Percentiles rank a stretch among this genome's conserved stretches.
Evolutionary conservation across 2,797 vertebrate genomes (phyloP).

Genomic region (Macrochelys suwanniensis): DNA sequence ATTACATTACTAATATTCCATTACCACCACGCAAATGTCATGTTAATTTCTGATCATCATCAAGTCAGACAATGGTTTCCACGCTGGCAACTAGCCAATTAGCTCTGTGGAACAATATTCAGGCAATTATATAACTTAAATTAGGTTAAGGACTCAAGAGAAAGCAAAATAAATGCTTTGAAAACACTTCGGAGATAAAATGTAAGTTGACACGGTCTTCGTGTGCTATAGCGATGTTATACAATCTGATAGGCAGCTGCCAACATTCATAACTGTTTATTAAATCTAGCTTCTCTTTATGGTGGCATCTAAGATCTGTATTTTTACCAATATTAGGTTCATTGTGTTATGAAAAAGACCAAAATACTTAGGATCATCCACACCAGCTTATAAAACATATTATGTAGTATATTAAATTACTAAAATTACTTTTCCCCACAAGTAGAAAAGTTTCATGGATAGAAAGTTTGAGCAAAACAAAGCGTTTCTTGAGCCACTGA

Average conservation of each 20-base stretch:
- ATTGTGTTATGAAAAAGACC: constrained; percentile 85
- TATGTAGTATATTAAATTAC: constrained; percentile 86
- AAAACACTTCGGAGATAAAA: constrained; percentile 84
- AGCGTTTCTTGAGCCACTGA: constrained; percentile 22
- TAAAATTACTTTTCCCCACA: constrained; percentile 82
- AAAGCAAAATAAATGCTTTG: constrained; percentile 82
- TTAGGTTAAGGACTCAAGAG: constrained; percentile 83
- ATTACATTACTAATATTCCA: constrained; percentile 94
- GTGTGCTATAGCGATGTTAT: constrained; percentile 77
- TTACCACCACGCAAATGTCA: constrained; percentile 95
- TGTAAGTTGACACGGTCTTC: constrained; percentile 85
- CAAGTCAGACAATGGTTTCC: constrained; percentile 89
- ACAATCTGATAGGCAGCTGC: constrained; percentile 87
- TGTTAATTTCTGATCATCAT: constrained; percentile 94
- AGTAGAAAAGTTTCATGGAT: constrained; percentile 66
- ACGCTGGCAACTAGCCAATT: constrained; percentile 88
- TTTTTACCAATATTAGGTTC: constrained; percentile 86
- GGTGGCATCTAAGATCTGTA: constrained; percentile 83
- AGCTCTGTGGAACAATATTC: constrained; percentile 87
- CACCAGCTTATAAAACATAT: constrained; percentile 83
- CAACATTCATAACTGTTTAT: constrained; percentile 87
- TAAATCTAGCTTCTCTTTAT: constrained; percentile 84
- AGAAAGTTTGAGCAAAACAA: constrained; percentile 57
- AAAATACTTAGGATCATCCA: constrained; percentile 84
- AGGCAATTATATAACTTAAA: constrained; percentile 87